A percentile compares a stretch with the other conserved stretches of the same genome.
Evolutionary conservation across 2,888 invertebrate species (phyloP).

Genomic region (Xestia xanthographa): DNA sequence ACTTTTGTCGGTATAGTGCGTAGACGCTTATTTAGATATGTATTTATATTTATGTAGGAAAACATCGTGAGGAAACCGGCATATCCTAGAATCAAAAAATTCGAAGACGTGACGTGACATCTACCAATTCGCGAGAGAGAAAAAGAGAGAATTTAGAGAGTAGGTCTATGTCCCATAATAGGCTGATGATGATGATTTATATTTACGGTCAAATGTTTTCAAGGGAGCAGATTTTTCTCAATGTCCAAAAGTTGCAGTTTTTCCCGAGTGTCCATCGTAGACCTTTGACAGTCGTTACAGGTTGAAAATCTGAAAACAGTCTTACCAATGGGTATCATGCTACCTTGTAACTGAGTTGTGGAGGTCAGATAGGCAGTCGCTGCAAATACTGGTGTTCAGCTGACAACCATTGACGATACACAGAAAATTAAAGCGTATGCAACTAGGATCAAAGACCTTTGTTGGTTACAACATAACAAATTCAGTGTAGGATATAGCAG

Average conservation of each 20-base stretch:
- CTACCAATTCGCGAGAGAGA: too few species aligned
- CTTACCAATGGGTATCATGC: not conserved
- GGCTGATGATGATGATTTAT: too few species aligned
- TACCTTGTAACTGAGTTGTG: not conserved
- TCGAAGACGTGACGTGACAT: too few species aligned
- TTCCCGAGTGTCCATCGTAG: not conserved
- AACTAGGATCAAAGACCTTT: not conserved
- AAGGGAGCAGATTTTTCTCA: not conserved
- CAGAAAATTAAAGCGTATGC: not conserved
- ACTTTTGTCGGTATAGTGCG: conserved; percentile 6
- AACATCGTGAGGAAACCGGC: too few species aligned
- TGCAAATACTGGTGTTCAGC: not conserved
- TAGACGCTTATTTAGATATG: not conserved
- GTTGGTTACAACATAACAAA: not conserved
- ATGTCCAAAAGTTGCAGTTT: not conserved
- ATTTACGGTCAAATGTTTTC: not conserved
- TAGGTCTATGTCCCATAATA: too few species aligned
- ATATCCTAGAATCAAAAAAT: too few species aligned
- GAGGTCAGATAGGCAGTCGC: not conserved
- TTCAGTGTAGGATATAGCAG: not conserved
- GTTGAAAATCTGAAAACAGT: not conserved
- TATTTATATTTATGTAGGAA: too few species aligned
- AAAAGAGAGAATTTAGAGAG: too few species aligned
- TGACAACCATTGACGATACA: not conserved
- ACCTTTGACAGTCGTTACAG: not conserved